Percentiles rank a stretch among this genome's conserved stretches.
Conservation (phyloP, 2,888 invertebrate species). For the Plagiodera versicolora region DNA sequence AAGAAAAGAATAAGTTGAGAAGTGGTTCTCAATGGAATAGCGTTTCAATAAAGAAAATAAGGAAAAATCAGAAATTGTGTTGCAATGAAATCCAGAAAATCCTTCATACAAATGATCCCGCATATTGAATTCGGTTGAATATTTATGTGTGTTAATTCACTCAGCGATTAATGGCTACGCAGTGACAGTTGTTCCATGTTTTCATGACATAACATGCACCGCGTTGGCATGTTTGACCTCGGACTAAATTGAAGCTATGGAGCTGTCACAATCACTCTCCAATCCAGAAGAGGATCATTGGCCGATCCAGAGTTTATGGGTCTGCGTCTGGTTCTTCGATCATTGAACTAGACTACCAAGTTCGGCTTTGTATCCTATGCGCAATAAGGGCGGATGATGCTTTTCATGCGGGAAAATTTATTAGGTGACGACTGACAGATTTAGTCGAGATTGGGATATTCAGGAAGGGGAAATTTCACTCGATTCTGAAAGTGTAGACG, state of each 20-base stretch:
- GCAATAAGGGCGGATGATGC: not conserved
- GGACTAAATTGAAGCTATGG: not conserved
- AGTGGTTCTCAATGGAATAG: too few relatives aligned
- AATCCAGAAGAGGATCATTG: not conserved
- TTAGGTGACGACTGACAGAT: not conserved
- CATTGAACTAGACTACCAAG: not conserved
- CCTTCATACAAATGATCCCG: too few relatives aligned
- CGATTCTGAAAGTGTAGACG: too few relatives aligned
- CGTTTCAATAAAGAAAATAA: too few relatives aligned
- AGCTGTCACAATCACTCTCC: not conserved
- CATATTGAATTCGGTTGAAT: too few relatives aligned
- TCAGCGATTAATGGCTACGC: not conserved
- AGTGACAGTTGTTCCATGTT: not conserved
- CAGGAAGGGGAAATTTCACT: too few relatives aligned
- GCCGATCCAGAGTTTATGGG: not conserved
- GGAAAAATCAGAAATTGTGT: too few relatives aligned
- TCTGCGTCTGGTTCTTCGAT: not conserved
- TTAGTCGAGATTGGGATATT: not conserved
- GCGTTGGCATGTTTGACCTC: not conserved
- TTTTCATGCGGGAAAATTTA: not conserved
- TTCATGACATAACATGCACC: not conserved
- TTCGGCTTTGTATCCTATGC: not conserved
- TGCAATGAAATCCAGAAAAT: too few relatives aligned
- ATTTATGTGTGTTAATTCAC: not conserved
- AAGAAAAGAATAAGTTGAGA: too few relatives aligned